Evolutionary conservation across 1,140 invertebrate genomes (phyloP).

Genomic region (Pteromalus puparum): DNA sequence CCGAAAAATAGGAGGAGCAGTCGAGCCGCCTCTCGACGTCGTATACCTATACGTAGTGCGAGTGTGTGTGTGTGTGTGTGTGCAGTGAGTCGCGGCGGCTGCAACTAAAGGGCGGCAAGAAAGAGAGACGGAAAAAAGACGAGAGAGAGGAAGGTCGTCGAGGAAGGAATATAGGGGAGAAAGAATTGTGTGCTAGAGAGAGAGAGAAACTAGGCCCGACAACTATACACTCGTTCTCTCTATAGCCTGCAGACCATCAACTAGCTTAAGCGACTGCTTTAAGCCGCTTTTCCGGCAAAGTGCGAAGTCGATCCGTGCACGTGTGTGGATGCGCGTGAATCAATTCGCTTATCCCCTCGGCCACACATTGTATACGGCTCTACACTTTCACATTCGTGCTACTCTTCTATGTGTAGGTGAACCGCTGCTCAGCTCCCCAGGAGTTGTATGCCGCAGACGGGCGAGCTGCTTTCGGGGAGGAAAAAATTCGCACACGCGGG

Average conservation of each 20-base stretch:
- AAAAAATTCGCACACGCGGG: constrained; percentile 31
- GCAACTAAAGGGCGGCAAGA: constrained; percentile 31
- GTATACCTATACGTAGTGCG: too few species aligned
- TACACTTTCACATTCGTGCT: neutral
- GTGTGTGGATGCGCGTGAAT: constrained; percentile 24
- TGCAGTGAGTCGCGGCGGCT: constrained; percentile 28
- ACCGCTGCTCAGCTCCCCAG: neutral
- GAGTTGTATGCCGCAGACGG: neutral
- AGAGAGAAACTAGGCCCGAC: neutral
- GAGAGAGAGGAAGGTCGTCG: neutral
- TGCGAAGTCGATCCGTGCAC: constrained; percentile 7
- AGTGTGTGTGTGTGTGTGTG: neutral
- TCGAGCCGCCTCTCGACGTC: neutral
- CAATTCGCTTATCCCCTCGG: constrained; percentile 47
- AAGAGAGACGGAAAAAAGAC: constrained; percentile 12
- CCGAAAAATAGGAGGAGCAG: constrained; percentile 51
- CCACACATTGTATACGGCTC: constrained; percentile 11
- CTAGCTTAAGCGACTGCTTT: constrained; percentile 4
- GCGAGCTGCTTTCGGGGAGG: neutral
- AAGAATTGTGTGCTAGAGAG: constrained; percentile 14
- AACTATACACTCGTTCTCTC: neutral
- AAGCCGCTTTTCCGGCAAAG: constrained; percentile 49
- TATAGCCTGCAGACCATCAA: neutral
- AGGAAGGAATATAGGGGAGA: constrained; percentile 11
- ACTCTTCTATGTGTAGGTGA: too few species aligned